Evolutionary conservation across 2,797 vertebrate species (phyloP).

Genomic region (Notoglanidium macrostoma): DNA sequence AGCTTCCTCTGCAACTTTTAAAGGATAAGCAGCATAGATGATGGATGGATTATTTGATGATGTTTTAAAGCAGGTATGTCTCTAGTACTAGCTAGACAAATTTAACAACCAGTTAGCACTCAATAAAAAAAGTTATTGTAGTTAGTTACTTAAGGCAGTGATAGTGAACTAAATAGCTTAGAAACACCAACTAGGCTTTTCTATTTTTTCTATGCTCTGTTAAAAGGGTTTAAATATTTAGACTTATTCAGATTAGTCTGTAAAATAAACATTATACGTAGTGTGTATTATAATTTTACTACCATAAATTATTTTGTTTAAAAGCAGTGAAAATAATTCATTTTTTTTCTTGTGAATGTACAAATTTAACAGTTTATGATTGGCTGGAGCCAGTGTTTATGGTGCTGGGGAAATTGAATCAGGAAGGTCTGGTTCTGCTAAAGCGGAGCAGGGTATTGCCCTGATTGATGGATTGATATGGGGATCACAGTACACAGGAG

Average conservation of each 20-base stretch:
- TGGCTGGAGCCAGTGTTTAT: conserved; percentile 44
- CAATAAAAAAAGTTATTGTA: no score
- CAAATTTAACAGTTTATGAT: conserved; percentile 11
- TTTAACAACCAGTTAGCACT: neutral
- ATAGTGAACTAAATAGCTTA: neutral
- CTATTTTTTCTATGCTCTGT: neutral
- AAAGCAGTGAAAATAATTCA: neutral
- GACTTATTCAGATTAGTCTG: neutral
- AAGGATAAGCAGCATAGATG: no score
- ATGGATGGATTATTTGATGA: neutral
- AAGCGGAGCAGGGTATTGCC: conserved; percentile 47
- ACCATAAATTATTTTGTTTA: neutral
- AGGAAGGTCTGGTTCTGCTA: conserved; percentile 45
- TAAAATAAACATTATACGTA: neutral
- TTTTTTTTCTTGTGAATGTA: neutral
- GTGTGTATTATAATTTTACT: neutral
- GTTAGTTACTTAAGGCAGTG: neutral
- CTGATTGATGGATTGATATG: conserved; percentile 53
- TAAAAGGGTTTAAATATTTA: neutral
- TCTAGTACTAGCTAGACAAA: neutral
- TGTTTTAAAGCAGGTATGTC: neutral
- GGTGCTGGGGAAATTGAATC: conserved; percentile 45
- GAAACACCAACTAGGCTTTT: neutral
- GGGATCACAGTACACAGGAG: conserved; percentile 47
- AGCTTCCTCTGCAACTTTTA: no score